These are phyloP conservation scores for Calypte anna DNA, from an alignment of 2,113 vertebrate genomes.

Conservation along the genomic window DNA sequence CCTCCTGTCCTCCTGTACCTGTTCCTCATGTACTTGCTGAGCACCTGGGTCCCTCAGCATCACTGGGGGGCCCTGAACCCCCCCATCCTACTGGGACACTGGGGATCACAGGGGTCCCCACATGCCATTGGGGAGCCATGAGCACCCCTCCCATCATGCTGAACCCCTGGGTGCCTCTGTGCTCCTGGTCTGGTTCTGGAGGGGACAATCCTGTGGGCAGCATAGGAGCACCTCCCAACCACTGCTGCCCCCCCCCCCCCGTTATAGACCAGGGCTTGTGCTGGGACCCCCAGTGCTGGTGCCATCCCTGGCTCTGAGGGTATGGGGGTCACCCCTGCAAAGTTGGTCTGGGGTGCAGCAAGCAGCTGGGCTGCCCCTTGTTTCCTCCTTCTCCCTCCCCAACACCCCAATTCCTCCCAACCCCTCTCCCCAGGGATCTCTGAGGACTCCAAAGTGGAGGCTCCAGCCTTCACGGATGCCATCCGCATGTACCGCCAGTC, in stretches of 20 bases:
- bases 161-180: background rate
- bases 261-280: background rate
- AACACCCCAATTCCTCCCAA: background rate
- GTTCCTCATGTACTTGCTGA: background rate
- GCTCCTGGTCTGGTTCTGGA: background rate
- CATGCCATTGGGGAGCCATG: background rate
- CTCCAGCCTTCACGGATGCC: conserved; percentile 89
- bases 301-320: background rate
- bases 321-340: fast-evolving
- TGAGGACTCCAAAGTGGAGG: conserved; percentile 87
- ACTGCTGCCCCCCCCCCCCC: background rate
- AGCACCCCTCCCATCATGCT: background rate
- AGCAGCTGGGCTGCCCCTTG: background rate
- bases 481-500: conserved; percentile 90
- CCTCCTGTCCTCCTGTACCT: background rate
- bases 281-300: fast-evolving
- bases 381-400: too few relatives aligned
- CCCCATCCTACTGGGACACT: too few relatives aligned
- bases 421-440: conserved; percentile 82
- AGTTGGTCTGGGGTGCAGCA: background rate
- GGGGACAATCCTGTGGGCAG: background rate
- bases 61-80: too few relatives aligned
- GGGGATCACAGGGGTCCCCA: fast-evolving
- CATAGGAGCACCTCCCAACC: too few relatives aligned
- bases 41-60: background rate